phyloP scores from a whole-genome alignment of 2,888 invertebrate genomes.

The Tachina lurida region DNA sequence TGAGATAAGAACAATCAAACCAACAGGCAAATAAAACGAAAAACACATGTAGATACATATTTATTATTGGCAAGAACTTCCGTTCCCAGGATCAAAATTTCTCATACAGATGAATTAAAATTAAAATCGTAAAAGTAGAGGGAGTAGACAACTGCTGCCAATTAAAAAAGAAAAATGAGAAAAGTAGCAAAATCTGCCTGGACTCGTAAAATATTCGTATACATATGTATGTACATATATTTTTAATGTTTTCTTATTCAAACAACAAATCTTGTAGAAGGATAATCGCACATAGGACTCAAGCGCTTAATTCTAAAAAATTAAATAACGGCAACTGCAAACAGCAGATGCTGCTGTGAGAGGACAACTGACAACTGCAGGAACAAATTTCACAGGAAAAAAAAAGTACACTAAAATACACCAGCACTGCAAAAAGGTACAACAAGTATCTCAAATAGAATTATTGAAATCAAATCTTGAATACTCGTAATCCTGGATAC shows the following conservation, averaged over 20 bases:
- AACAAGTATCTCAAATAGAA: slow-evolving; percentile 37
- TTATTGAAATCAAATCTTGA: slow-evolving; percentile 42
- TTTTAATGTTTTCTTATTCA: background rate
- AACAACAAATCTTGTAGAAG: slow-evolving; percentile 21
- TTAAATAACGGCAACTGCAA: slow-evolving; percentile 44
- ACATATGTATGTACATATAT: slow-evolving; percentile 4
- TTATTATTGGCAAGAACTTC: slow-evolving; percentile 66
- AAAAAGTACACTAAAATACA: slow-evolving; percentile 5
- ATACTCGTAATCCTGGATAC: slow-evolving; percentile 47
- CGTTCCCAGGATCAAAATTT: slow-evolving; percentile 65
- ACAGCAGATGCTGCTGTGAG: slow-evolving; percentile 50
- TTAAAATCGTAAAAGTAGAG: slow-evolving; percentile 7
- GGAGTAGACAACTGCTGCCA: slow-evolving; percentile 57
- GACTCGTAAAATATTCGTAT: background rate
- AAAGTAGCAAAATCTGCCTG: slow-evolving; percentile 48
- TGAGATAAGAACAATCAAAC: slow-evolving; percentile 27
- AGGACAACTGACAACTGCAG: slow-evolving; percentile 13
- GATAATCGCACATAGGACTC: slow-evolving; percentile 49
- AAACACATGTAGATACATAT: slow-evolving; percentile 55
- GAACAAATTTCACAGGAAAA: slow-evolving; percentile 27
- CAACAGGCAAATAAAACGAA: slow-evolving; percentile 22
- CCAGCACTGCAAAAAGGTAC: background rate
- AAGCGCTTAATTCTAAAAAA: slow-evolving; percentile 20
- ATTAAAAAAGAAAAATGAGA: slow-evolving; percentile 30
- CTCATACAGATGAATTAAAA: background rate